A percentile compares a stretch with the other conserved stretches of the same genome.
Conservation (phyloP, 2,113 vertebrate genomes). For the Hemichromis elongatus region DNA sequence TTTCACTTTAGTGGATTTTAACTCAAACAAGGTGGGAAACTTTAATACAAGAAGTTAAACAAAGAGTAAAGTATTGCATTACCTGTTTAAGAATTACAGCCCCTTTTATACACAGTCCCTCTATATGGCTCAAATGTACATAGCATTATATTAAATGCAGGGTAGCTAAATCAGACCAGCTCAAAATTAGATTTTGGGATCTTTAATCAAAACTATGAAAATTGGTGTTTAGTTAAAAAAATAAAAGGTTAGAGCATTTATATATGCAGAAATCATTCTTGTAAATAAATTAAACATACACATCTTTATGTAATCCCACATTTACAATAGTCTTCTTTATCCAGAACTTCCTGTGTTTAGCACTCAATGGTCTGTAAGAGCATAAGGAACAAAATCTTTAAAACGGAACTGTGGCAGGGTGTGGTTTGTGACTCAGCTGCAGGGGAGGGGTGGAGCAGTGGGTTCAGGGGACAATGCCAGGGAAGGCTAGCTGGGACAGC, state of each 20-base stretch:
- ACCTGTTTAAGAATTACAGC: too few species aligned
- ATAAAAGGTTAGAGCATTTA: not conserved
- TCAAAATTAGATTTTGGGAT: not conserved
- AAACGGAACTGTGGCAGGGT: too few species aligned
- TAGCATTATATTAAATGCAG: not conserved
- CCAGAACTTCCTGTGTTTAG: not conserved
- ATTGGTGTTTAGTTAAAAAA: not conserved
- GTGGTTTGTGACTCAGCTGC: not conserved
- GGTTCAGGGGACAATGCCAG: not conserved
- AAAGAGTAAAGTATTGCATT: too few species aligned
- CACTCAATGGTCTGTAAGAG: not conserved
- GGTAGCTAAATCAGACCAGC: not conserved
- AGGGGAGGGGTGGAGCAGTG: not conserved
- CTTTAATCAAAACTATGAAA: not conserved
- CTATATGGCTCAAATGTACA: not conserved
- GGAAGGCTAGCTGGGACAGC: not conserved
- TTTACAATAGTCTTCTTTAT: not conserved
- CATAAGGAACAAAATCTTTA: not conserved
- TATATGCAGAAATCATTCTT: not conserved
- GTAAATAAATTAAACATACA: not conserved
- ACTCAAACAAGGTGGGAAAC: too few species aligned
- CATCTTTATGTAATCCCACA: not conserved
- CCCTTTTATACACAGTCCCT: not conserved
- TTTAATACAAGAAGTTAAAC: too few species aligned
- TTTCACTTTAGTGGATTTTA: too few species aligned